A percentile compares a stretch with the other conserved stretches of the same genome.
Evolutionary conservation across 2,797 vertebrate species (phyloP).

Genomic region (Dipus sagitta): DNA sequence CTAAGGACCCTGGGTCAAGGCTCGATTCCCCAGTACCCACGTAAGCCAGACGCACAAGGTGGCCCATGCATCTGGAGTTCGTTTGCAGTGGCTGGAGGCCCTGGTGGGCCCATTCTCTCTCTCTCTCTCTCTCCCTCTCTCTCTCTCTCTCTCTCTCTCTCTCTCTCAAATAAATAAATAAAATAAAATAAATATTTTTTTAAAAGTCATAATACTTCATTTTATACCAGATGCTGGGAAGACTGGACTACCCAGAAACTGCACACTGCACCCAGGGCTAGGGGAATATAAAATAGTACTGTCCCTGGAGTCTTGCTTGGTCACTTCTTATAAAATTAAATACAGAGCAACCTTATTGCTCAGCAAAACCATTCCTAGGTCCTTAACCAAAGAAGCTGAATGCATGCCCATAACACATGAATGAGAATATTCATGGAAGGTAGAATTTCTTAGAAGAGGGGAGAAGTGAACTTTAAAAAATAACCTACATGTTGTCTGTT

Average conservation of each 20-base stretch:
- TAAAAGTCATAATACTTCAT: too few species aligned
- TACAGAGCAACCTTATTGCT: background rate
- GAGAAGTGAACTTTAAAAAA: background rate
- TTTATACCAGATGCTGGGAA: background rate
- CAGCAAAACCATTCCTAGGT: background rate
- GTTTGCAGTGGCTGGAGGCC: too few species aligned
- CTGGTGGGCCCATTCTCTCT: too few species aligned
- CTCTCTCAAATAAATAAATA: too few species aligned
- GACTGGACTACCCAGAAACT: background rate
- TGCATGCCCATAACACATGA: background rate
- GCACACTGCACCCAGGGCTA: too few species aligned
- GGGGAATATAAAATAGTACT: background rate
- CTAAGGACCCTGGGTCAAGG: too few species aligned
- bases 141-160: too few species aligned
- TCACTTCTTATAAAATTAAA: background rate
- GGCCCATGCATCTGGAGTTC: too few species aligned
- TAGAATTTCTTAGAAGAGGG: background rate
- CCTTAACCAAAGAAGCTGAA: slow-evolving; percentile 1
- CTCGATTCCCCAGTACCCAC: too few species aligned
- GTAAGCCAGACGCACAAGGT: too few species aligned
- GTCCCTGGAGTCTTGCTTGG: background rate
- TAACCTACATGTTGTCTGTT: background rate
- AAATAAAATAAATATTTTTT: too few species aligned
- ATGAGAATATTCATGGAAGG: background rate
- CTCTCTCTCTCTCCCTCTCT: too few species aligned